Percentiles rank a stretch among this genome's conserved stretches.
Evolutionary conservation across 2,888 invertebrate species (phyloP).

Genomic region (Rotaria macrura): DNA sequence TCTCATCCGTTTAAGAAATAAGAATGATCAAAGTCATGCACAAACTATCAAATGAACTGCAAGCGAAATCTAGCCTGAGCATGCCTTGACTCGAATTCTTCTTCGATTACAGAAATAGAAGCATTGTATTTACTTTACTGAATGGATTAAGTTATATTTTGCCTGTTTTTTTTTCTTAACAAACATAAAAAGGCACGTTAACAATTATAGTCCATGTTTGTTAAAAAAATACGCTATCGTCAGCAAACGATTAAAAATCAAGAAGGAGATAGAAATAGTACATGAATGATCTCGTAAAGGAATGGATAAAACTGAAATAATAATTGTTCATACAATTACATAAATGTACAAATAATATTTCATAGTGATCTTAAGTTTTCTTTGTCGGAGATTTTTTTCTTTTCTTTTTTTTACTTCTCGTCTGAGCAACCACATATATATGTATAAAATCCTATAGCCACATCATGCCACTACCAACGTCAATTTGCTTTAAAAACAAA

Average conservation of each 20-base stretch:
- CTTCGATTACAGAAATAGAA: not conserved
- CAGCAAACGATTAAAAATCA: not conserved
- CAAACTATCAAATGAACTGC: too few relatives aligned
- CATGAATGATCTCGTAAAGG: not conserved
- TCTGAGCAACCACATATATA: not conserved
- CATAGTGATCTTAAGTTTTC: not conserved
- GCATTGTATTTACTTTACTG: not conserved
- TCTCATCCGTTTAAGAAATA: not conserved
- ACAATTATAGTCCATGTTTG: not conserved
- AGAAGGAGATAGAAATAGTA: not conserved
- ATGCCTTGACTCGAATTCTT: not conserved
- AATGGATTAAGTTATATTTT: constrained; percentile 3
- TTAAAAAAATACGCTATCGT: not conserved
- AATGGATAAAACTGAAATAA: not conserved
- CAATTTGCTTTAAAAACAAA: constrained; percentile 8
- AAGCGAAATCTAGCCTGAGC: not conserved
- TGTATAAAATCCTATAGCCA: not conserved
- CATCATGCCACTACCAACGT: not conserved
- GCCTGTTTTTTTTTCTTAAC: not conserved
- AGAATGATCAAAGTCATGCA: not conserved
- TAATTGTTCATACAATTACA: not conserved
- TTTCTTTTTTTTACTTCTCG: not conserved
- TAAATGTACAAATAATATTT: not conserved
- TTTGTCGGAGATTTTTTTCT: not conserved
- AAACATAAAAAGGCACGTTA: not conserved